phyloP scores from a whole-genome alignment of 53 echinoderm and acorn worm species.

The Temnopleurus reevesii region DNA sequence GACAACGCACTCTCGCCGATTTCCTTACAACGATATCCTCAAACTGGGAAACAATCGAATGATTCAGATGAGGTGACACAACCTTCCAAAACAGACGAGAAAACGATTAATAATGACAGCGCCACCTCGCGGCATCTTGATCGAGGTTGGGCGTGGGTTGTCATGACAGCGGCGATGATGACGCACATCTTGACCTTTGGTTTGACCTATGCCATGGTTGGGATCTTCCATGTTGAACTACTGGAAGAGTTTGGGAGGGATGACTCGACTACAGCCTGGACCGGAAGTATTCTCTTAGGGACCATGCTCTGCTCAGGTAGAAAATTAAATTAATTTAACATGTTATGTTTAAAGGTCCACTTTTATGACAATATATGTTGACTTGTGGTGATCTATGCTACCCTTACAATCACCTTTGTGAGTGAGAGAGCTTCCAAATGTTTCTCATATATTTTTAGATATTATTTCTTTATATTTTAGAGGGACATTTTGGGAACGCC shows the following conservation, averaged over 20 bases:
- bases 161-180: slow-evolving; percentile 84
- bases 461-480: no score
- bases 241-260: slow-evolving; percentile 72
- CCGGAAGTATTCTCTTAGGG: slow-evolving; percentile 86
- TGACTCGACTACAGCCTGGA: slow-evolving; percentile 82
- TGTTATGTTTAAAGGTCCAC: no score
- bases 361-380: no score
- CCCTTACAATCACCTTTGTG: no score
- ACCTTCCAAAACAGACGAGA: background rate
- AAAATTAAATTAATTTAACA: no score
- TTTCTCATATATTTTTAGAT: no score
- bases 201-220: slow-evolving; percentile 82
- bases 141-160: slow-evolving; percentile 91
- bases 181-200: slow-evolving; percentile 93
- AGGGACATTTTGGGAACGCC: no score
- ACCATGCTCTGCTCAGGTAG: slow-evolving; percentile 89
- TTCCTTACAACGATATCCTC: background rate
- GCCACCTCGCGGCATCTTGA: slow-evolving; percentile 69
- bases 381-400: no score
- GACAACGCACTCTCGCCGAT: background rate
- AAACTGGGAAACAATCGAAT: background rate
- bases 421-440: no score
- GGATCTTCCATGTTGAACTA: slow-evolving; percentile 83
- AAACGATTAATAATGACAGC: background rate
- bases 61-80: background rate